These are phyloP conservation scores for Plebejus melissa DNA, from an alignment of 2,888 invertebrate species.

Conservation along the genomic window DNA sequence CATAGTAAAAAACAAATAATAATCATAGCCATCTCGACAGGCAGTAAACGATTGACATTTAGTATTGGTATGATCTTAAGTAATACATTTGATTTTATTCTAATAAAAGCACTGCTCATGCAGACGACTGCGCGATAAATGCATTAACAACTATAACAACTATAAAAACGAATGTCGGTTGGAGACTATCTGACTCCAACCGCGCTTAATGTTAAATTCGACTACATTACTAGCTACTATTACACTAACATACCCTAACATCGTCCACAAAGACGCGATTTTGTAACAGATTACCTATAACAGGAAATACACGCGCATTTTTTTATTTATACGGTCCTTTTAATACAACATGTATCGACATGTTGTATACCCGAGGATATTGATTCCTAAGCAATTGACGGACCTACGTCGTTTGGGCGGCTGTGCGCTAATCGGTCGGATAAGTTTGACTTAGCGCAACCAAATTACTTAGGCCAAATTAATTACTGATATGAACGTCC, in stretches of 20 bases:
- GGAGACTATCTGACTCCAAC: slow-evolving; percentile 7
- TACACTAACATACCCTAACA: neutral
- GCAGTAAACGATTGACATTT: no score
- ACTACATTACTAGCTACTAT: neutral
- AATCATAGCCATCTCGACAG: no score
- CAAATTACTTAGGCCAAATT: no score
- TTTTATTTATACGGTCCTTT: no score
- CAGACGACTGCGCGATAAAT: neutral
- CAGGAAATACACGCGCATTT: neutral
- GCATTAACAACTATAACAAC: neutral
- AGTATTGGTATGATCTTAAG: no score
- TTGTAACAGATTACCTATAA: neutral
- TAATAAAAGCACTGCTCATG: neutral
- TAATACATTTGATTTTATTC: neutral
- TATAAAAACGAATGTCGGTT: neutral
- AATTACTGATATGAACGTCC: no score
- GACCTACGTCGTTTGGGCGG: no score
- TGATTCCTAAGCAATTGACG: no score
- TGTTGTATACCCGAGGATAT: neutral
- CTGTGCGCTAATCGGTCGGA: no score
- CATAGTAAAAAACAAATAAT: no score
- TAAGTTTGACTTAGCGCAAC: no score
- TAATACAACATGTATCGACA: neutral
- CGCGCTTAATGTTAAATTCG: neutral
- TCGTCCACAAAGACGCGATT: neutral